These are phyloP conservation scores for Cetoscarus ocellatus DNA, from an alignment of 2,797 vertebrate genomes.

Conservation along the genomic window DNA sequence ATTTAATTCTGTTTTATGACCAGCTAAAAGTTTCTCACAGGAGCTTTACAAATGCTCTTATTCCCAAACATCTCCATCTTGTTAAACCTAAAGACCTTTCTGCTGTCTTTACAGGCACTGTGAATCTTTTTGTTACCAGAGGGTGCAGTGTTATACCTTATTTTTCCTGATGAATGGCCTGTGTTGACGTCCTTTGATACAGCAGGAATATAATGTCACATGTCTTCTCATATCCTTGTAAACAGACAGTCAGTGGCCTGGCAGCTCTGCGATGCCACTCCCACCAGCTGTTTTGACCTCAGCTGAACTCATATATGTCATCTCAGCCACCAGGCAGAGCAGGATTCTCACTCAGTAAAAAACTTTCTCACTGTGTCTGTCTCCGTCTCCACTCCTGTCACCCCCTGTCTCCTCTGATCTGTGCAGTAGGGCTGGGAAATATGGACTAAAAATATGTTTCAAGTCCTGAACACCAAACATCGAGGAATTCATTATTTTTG, in stretches of 20 bases:
- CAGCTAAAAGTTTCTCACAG: not conserved
- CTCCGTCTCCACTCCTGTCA: conserved; percentile 32
- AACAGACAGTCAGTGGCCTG: conserved; percentile 52
- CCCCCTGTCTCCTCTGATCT: conserved; percentile 50
- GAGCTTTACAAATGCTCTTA: conserved; percentile 20
- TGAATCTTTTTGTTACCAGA: conserved; percentile 33
- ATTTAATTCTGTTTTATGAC: too few relatives aligned
- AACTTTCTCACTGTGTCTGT: conserved; percentile 8
- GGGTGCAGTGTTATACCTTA: conserved; percentile 16
- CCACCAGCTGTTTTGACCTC: conserved; percentile 67
- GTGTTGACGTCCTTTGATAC: conserved; percentile 25
- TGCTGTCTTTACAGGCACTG: conserved; percentile 32
- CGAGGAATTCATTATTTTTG: too few relatives aligned
- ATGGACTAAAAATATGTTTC: too few relatives aligned
- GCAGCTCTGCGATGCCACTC: conserved; percentile 41
- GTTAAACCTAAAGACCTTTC: conserved; percentile 42
- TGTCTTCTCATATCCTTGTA: conserved; percentile 38
- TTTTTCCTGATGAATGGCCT: conserved; percentile 12
- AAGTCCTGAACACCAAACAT: too few relatives aligned
- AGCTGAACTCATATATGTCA: conserved; percentile 63
- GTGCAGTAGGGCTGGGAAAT: conserved; percentile 6
- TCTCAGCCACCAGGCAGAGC: conserved; percentile 38
- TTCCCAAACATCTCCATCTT: conserved; percentile 38
- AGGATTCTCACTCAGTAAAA: conserved; percentile 49
- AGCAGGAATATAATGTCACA: conserved; percentile 25